Evolutionary conservation across 2,113 vertebrate genomes (phyloP), one percentile per base, ranked within the genome.

Genomic region (Gopherus evgoodei): DNA sequence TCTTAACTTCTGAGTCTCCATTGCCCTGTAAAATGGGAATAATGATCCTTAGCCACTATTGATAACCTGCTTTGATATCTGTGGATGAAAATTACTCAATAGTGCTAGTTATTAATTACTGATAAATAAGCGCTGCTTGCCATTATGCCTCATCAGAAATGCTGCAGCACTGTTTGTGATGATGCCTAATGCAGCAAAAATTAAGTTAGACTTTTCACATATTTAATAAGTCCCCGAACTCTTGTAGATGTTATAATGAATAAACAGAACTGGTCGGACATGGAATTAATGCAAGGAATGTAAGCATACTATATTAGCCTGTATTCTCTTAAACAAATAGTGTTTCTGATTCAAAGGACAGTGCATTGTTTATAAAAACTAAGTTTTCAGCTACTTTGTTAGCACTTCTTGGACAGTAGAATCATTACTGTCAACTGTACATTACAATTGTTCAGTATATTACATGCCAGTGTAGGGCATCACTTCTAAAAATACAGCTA

Each of bases 31-130:
- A 57, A 25, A 47, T 87, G 19, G 35, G 5, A 91, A 5, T 6
- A 69, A 38, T 90, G 84, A 89, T 3, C 0, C 65, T 72, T 21
- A 3, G 84, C 22, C 27, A 76, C 31, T 88, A 31, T 19, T 75
- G 47, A 79, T 95, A 75, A 91, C 91, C 86, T 83, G 52, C 65
- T 78, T 78, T 92, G 81, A 17, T 44, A 82, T 53, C 88, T 59
- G 21, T 75, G 24, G 65, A 72, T 21, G 31, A 21, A 72, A 72
- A 72, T 19, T 19, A 72, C 65, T 22, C 38, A 72, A 72, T 72
- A 72, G n/a, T 72, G 65, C n/a, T 22, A 9, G 5, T 76, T 78
- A 78, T 44, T 76, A 44, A 44, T 42, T 78, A 78, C 29, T 44
- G 75, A 78, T 47, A 47, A 44, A 47, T 78, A 78, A 78, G 75